Conservation (phyloP, 92 coral and sea anemone species). For the Micromussa lordhowensis region DNA sequence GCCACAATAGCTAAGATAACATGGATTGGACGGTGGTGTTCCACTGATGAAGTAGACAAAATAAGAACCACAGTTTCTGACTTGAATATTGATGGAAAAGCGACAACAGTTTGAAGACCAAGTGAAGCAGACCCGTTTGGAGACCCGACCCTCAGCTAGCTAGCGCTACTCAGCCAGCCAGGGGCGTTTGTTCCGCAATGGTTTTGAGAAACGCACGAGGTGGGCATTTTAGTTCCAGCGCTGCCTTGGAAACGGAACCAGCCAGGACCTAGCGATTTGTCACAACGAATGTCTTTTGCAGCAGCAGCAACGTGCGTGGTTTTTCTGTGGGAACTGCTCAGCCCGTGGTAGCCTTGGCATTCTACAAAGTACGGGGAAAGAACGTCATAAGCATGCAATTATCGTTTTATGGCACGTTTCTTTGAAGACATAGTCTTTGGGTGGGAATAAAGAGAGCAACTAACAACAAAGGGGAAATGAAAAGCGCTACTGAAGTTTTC, state of each 20-base stretch:
- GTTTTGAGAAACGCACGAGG: background rate
- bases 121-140: background rate
- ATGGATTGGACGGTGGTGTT: background rate
- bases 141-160: background rate
- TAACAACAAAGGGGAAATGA: too few relatives aligned
- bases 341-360: background rate
- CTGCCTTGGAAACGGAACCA: background rate
- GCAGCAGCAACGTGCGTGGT: background rate
- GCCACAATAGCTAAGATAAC: background rate
- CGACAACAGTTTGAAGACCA: background rate
- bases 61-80: background rate
- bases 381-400: background rate
- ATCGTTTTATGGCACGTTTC: too few relatives aligned
- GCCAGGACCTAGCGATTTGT: background rate
- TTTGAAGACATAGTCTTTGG: too few relatives aligned
- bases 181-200: background rate
- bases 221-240: background rate
- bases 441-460: too few relatives aligned
- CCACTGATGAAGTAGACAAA: background rate
- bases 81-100: background rate
- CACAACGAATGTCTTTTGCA: background rate
- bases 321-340: background rate
- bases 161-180: background rate
- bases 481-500: too few relatives aligned
- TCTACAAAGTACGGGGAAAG: background rate